Percentiles rank a stretch among this genome's conserved stretches.
phyloP scores from a whole-genome alignment of 2,888 invertebrate species.

The Tiliacea citrago region DNA sequence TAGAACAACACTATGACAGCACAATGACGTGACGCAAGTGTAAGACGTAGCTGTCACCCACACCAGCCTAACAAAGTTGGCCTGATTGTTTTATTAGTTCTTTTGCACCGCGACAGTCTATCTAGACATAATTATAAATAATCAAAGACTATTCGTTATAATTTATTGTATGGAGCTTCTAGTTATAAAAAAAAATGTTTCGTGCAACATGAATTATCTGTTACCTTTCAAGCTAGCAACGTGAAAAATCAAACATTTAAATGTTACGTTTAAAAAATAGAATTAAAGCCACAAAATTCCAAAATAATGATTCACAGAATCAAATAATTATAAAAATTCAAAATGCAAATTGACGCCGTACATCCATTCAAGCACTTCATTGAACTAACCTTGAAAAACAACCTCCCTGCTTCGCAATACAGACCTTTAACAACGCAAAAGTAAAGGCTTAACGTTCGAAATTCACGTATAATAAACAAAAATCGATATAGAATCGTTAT shows the following conservation, averaged over 20 bases:
- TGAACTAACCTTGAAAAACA: constrained; percentile 32
- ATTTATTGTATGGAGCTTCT: too few species aligned
- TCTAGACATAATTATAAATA: too few species aligned
- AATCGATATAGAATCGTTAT: constrained; percentile 56
- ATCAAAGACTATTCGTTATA: too few species aligned
- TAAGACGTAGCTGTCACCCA: too few species aligned
- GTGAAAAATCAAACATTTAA: not conserved
- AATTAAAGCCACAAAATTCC: not conserved
- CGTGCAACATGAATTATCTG: not conserved
- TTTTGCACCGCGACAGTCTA: too few species aligned
- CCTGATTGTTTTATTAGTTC: too few species aligned
- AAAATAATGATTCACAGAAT: not conserved
- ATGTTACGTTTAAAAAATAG: not conserved
- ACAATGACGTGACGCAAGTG: too few species aligned
- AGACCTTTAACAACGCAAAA: constrained; percentile 8
- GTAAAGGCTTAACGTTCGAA: constrained; percentile 13
- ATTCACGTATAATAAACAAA: constrained; percentile 26
- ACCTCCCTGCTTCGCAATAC: not conserved
- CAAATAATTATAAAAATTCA: constrained; percentile 13
- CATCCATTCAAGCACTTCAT: constrained; percentile 28
- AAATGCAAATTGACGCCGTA: constrained; percentile 26
- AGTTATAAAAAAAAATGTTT: not conserved
- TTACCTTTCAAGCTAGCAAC: not conserved
- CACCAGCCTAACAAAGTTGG: too few species aligned
- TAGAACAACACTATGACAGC: too few species aligned